Evolutionary conservation across 2,888 invertebrate genomes (phyloP).

Genomic region (Ichneumoninae sp.): DNA sequence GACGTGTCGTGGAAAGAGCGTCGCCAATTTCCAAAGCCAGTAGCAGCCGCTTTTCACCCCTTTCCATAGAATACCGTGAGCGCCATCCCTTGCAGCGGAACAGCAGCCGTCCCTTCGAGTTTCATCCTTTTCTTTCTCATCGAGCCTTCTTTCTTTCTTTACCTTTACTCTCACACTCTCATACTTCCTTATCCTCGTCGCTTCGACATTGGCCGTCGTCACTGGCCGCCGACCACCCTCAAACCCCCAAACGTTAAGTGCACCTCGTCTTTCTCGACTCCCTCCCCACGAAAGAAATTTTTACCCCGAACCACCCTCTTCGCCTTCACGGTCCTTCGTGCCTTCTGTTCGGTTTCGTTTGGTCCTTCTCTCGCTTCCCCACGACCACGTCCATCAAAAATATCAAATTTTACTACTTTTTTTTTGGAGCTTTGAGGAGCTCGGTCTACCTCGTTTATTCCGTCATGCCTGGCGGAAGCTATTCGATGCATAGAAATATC

Average conservation of each 20-base stretch:
- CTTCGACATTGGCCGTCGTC: conserved; percentile 45
- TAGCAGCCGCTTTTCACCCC: conserved; percentile 39
- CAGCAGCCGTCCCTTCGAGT: conserved; percentile 50
- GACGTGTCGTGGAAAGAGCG: conserved; percentile 74
- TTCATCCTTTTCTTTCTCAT: conserved; percentile 44
- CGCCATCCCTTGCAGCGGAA: conserved; percentile 48
- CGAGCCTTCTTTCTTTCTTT: conserved; percentile 51
- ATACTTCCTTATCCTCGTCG: conserved; percentile 25
- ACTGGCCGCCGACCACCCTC: conserved; percentile 62
- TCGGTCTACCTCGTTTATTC: conserved; percentile 16
- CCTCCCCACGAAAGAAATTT: conserved; percentile 73
- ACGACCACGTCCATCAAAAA: conserved; percentile 66
- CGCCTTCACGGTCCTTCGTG: neutral
- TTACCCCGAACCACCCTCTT: conserved; percentile 64
- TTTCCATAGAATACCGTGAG: neutral
- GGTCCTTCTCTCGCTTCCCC: neutral
- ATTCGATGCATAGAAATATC: conserved; percentile 32
- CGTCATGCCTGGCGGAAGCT: conserved; percentile 18
- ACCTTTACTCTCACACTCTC: conserved; percentile 39
- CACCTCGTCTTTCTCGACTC: conserved; percentile 71
- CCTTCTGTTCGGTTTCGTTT: neutral
- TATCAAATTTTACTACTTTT: conserved; percentile 64
- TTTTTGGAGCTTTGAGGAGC: conserved; percentile 33
- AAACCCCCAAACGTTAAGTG: conserved; percentile 74
- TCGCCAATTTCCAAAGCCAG: conserved; percentile 72